Evolutionary conservation across 2,113 vertebrate genomes (phyloP).

Genomic region (Lamprologus callipterus): DNA sequence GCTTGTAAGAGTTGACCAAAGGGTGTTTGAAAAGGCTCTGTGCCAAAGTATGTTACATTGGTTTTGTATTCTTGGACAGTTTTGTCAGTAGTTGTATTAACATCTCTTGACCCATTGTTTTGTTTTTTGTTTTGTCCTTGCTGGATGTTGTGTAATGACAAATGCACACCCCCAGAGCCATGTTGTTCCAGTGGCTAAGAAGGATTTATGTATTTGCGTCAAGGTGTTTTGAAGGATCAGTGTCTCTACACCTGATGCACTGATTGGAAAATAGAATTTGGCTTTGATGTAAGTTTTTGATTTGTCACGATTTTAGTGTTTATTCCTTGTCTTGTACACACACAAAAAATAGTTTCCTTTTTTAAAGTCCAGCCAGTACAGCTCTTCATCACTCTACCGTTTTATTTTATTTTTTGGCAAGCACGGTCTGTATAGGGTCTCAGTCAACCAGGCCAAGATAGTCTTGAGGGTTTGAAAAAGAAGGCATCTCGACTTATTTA

Average conservation of each 20-base stretch:
- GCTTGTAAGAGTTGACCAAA: neutral
- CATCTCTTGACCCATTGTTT: neutral
- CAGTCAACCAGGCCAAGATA: neutral
- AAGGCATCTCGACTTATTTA: neutral
- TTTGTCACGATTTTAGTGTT: neutral
- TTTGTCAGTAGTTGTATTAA: neutral
- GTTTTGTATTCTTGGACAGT: neutral
- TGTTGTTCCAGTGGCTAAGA: neutral
- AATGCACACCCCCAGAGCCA: neutral
- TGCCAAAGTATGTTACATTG: neutral
- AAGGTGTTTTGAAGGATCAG: neutral
- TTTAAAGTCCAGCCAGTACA: neutral
- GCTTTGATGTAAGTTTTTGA: neutral
- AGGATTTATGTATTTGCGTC: neutral
- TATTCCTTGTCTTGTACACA: neutral
- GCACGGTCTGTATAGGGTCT: neutral
- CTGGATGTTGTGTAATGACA: neutral
- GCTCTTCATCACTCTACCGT: neutral
- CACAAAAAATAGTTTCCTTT: neutral
- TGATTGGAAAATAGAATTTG: neutral
- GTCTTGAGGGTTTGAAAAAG: neutral
- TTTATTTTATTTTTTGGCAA: neutral
- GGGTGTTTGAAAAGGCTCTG: neutral
- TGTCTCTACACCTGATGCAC: neutral
- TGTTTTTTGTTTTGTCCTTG: neutral